Evolutionary conservation across 2,888 invertebrate genomes (phyloP).

Genomic region (Rhagium mordax): DNA sequence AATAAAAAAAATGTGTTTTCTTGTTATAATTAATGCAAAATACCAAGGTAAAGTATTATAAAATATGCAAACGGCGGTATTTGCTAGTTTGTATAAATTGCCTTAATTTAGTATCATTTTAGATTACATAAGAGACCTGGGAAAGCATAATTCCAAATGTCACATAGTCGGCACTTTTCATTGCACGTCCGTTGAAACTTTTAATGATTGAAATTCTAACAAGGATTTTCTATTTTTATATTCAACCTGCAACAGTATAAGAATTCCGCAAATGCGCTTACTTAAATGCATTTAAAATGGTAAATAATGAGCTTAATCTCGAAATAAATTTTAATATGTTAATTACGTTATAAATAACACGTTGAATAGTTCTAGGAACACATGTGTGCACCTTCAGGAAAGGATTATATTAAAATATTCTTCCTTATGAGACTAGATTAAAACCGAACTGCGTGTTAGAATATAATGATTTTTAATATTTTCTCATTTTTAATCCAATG

Average conservation of each 20-base stretch:
- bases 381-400: conserved; percentile 24
- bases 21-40: too few species aligned
- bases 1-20: too few species aligned
- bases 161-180: background rate
- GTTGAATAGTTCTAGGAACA: conserved; percentile 23
- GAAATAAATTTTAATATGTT: conserved; percentile 49
- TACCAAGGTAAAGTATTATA: too few species aligned
- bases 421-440: conserved; percentile 29
- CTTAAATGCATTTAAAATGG: conserved; percentile 18
- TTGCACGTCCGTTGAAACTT: background rate
- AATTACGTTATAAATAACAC: conserved; percentile 38
- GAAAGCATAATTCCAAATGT: background rate
- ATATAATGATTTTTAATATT: conserved; percentile 17
- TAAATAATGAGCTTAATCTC: conserved; percentile 47
- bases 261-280: conserved; percentile 28
- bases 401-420: conserved; percentile 20
- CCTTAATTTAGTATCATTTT: background rate
- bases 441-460: conserved; percentile 11
- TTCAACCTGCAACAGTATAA: background rate
- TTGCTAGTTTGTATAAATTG: background rate
- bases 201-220: conserved; percentile 8
- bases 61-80: too few species aligned
- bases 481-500: conserved; percentile 18
- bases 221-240: conserved; percentile 16
- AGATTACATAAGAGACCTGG: background rate